Percentiles rank a stretch among this genome's conserved stretches.
Conservation (phyloP, 2,113 vertebrate genomes). For the Catharus fuscescens region DNA sequence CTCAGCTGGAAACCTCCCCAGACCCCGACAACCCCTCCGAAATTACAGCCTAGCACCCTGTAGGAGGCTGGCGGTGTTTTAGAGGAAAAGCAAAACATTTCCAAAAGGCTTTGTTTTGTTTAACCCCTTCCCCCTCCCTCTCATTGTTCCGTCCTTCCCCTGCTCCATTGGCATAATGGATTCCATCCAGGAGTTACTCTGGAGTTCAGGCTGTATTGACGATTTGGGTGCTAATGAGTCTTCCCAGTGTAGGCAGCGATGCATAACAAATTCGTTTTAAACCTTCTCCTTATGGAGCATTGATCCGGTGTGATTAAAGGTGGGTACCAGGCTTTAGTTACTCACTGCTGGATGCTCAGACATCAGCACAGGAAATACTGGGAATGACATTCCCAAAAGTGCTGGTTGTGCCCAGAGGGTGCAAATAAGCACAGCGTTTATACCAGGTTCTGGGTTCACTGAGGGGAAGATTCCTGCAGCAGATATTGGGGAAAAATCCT, state of each 20-base stretch:
- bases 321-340: neutral
- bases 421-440: neutral
- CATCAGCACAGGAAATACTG: neutral
- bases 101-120: neutral
- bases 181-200: constrained; percentile 3
- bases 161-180: neutral
- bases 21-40: neutral
- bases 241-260: neutral
- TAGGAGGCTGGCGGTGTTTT: neutral
- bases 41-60: neutral
- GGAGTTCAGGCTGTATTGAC: constrained; percentile 42
- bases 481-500: neutral
- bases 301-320: constrained; percentile 36
- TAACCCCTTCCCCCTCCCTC: neutral
- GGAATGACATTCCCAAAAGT: neutral
- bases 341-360: neutral
- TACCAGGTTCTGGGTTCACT: neutral
- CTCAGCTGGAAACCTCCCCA: neutral
- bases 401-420: neutral
- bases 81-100: neutral
- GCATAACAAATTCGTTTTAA: constrained; percentile 8
- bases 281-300: neutral
- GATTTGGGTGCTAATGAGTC: constrained; percentile 1
- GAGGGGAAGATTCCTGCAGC: neutral
- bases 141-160: neutral